Base-by-base conservation (phyloP, 2,113 vertebrate species). In the Tapirus terrestris region DNA sequence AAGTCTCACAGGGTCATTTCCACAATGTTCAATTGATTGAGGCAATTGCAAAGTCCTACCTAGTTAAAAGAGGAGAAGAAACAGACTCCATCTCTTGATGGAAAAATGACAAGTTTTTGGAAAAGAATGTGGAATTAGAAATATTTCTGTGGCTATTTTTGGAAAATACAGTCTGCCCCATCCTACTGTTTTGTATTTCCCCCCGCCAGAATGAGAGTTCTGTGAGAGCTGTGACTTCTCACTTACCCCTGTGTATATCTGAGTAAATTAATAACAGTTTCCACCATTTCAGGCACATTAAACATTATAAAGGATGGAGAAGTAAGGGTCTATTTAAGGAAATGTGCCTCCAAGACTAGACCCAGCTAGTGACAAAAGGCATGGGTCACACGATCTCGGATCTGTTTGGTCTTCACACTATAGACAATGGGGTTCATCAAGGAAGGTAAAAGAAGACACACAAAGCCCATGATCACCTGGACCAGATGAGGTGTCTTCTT, bases 391-490 rank as follows among this genome's bases (percentile, higher is more conserved):
- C 81, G 60, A 8, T 97, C 96, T 5, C 88, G 45, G 21, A 98
- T 98, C 85, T 98, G 97, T 80, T 97, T 98, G 23, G 96, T 98
- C 94, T 98, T 98, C 73, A 98, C 94, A 39, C 97, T 92, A 2
- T 98, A 98, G n/a, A 98, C 80, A 14, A 98, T 97, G 56, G 98
- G 98, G 33, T 98, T 98, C 96, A 98, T 92, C 67, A 98, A 76
- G 10, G 98, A 97, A 60, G 98, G 98, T 7, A 97, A 79, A 1
- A 98, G 75, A 86, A 98, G 98, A 73, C 98, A 98, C 25, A 98
- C 82, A 31, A 98, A 98, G 27, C 98, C 97, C 92, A 98, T 96
- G 45, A 97, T 33, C 33, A 98, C 97, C 53, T 98, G 98, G 36
- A 98, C 84, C 4, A 97, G 33, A 60, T 98, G 97, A 7, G 97